phyloP scores from a whole-genome alignment of 2,888 invertebrate species.

The Emesis russula region DNA sequence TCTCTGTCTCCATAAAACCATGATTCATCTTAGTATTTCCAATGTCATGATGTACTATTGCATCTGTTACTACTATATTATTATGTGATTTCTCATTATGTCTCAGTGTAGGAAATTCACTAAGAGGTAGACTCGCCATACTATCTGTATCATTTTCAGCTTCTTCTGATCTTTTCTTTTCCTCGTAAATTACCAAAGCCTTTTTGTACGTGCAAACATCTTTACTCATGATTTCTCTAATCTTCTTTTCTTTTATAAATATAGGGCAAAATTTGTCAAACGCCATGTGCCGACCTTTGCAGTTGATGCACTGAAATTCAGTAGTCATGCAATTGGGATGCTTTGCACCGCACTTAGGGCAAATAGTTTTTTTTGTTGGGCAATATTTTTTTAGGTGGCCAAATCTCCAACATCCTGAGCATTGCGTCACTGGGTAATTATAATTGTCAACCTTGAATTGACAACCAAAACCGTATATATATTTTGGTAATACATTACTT shows the following conservation, averaged over 20 bases:
- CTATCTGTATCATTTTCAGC: too few species aligned
- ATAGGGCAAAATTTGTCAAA: background rate
- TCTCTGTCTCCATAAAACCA: too few species aligned
- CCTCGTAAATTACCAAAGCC: background rate
- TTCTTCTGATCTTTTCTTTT: background rate
- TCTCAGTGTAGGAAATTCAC: too few species aligned
- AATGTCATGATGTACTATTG: too few species aligned
- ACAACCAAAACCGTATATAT: background rate
- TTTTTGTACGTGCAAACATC: background rate
- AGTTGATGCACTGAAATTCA: background rate
- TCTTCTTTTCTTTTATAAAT: background rate
- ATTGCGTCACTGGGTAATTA: background rate
- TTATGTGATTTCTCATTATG: background rate
- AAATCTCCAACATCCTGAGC: background rate
- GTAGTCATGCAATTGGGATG: constrained; percentile 22
- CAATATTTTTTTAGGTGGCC: background rate
- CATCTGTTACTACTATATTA: too few species aligned
- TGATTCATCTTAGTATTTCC: too few species aligned
- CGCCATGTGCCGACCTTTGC: background rate
- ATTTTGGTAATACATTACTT: background rate
- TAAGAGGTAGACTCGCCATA: too few species aligned
- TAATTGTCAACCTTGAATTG: background rate
- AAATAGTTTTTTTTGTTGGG: background rate
- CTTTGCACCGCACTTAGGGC: constrained; percentile 18
- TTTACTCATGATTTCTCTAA: background rate